These are phyloP conservation scores for Macquaria ambigua DNA, from an alignment of 2,113 vertebrate genomes.

Conservation along the genomic window DNA sequence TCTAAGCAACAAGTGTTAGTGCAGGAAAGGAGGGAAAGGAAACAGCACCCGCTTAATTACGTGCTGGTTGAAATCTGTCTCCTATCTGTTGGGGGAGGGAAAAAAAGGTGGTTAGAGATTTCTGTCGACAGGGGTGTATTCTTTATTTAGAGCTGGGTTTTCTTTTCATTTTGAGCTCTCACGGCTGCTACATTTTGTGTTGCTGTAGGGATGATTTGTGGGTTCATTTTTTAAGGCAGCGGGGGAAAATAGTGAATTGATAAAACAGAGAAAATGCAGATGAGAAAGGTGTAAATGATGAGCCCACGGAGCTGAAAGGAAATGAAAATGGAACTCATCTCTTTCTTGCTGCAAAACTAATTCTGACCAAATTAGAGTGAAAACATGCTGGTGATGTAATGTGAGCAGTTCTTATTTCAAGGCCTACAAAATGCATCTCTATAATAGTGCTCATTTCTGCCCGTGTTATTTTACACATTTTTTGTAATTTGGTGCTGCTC, in stretches of 20 bases:
- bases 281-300: background rate
- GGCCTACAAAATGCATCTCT: background rate
- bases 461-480: background rate
- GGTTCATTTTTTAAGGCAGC: background rate
- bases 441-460: background rate
- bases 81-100: background rate
- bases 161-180: background rate
- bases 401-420: conserved; percentile 2
- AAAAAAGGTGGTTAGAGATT: conserved; percentile 1
- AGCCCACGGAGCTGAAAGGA: background rate
- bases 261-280: background rate
- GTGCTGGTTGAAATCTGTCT: conserved; percentile 25
- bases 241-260: background rate
- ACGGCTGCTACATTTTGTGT: background rate
- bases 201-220: background rate
- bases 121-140: background rate
- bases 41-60: conserved; percentile 49
- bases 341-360: background rate
- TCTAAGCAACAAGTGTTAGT: conserved; percentile 75
- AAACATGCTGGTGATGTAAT: background rate
- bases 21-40: conserved; percentile 39
- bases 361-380: background rate
- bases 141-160: background rate
- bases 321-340: background rate
- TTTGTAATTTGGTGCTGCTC: background rate